A percentile compares a stretch with the other conserved stretches of the same genome.
Conservation (phyloP, 2,797 vertebrate species). For the Pelochelys cantorii region DNA sequence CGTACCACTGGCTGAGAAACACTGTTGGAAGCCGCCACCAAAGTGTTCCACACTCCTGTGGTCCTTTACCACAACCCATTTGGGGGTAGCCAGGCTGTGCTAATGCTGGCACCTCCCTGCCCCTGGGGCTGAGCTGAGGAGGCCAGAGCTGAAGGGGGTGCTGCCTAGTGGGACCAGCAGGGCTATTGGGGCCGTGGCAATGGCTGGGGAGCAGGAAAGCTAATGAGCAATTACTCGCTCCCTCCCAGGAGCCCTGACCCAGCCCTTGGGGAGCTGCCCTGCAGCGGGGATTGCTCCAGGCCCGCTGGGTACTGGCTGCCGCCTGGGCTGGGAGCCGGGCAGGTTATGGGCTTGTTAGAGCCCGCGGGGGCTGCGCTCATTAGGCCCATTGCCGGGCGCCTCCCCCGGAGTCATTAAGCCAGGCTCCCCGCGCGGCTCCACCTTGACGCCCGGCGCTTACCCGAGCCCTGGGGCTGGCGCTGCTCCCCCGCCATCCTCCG, state of each 20-base stretch:
- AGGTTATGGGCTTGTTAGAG: background rate
- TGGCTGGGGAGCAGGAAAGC: background rate
- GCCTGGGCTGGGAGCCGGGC: rapidly evolving
- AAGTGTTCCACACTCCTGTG: no score
- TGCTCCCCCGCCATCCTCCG: background rate
- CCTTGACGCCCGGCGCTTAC: no score
- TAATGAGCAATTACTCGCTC: background rate
- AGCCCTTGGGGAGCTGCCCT: background rate
- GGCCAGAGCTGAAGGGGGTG: background rate
- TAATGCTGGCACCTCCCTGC: no score
- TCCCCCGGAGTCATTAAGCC: background rate
- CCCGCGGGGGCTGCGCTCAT: background rate
- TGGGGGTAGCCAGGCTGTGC: no score
- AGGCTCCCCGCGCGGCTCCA: background rate
- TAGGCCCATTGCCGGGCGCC: background rate
- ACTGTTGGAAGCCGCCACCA: no score
- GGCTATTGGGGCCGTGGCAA: background rate
- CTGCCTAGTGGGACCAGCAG: background rate
- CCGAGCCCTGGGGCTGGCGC: no score
- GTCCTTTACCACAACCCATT: no score
- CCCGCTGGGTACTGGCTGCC: no score
- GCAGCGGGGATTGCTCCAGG: no score
- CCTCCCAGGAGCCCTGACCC: background rate
- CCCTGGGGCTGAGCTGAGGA: background rate
- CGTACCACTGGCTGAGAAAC: no score